Evolutionary conservation across 2,113 vertebrate genomes (phyloP).

Genomic region (Myrmecophaga tridactyla): DNA sequence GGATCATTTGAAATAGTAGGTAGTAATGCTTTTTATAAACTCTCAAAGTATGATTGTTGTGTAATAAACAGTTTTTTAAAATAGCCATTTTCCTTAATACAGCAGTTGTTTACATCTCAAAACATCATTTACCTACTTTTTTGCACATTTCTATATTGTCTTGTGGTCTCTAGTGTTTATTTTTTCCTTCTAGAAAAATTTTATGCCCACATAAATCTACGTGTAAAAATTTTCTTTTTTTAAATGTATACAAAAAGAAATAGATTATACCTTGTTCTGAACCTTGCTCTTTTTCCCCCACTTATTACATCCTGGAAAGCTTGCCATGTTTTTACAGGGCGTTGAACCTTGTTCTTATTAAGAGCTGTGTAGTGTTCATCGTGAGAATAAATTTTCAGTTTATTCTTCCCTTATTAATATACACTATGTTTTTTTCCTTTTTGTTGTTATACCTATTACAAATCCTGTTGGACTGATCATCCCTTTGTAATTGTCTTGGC

Average conservation of each 20-base stretch:
- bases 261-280: neutral
- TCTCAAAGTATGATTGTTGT: neutral
- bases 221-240: neutral
- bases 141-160: neutral
- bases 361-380: neutral
- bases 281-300: neutral
- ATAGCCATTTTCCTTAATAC: neutral
- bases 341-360: neutral
- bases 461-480: neutral
- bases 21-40: neutral
- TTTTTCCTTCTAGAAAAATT: constrained; percentile 14
- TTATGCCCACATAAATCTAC: neutral
- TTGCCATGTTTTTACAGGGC: neutral
- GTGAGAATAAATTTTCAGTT: neutral
- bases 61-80: neutral
- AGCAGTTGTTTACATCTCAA: neutral
- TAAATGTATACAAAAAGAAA: neutral
- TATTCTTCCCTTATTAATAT: neutral
- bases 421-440: neutral
- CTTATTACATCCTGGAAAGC: neutral
- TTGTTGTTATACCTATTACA: neutral
- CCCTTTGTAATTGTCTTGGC: neutral
- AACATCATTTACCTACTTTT: neutral
- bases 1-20: neutral
- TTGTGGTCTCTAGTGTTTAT: constrained; percentile 3